Conservation (phyloP, 1,140 invertebrate genomes). For the Heliconius melpomene region DNA sequence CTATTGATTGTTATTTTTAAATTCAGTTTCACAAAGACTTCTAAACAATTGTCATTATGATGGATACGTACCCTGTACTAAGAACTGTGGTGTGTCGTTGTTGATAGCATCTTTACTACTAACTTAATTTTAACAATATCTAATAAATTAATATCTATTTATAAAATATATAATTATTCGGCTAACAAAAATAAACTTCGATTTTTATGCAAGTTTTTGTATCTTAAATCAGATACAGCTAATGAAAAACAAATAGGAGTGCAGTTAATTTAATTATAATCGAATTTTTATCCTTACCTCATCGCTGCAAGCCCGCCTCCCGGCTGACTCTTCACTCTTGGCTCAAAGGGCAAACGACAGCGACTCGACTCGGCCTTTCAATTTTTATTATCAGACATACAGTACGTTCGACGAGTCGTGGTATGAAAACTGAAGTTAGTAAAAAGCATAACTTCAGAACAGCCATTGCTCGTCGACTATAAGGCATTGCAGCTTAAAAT, state of each 20-base stretch:
- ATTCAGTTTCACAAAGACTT: neutral
- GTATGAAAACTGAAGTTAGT: too few species aligned
- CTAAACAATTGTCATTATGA: neutral
- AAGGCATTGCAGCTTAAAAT: too few species aligned
- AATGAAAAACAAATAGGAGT: constrained; percentile 74
- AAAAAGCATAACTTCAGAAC: too few species aligned
- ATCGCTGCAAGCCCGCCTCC: constrained; percentile 64
- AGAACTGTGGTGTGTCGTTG: too few species aligned
- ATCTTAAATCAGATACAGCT: constrained; percentile 56
- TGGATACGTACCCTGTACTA: neutral
- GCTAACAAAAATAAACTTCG: neutral
- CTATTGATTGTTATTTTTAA: neutral
- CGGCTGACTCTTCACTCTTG: constrained; percentile 48
- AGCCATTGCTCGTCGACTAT: too few species aligned
- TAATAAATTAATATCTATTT: too few species aligned
- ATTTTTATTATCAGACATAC: neutral
- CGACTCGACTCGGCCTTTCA: constrained; percentile 23
- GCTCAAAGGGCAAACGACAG: constrained; percentile 43
- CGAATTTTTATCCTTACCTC: constrained; percentile 74
- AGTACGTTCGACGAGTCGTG: too few species aligned
- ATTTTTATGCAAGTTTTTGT: constrained; percentile 3
- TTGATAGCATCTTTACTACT: neutral
- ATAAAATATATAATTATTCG: neutral
- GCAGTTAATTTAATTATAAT: constrained; percentile 76
- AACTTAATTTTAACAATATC: neutral